Conservation (phyloP, 2,888 invertebrate species). For the Brenthis daphne region DNA sequence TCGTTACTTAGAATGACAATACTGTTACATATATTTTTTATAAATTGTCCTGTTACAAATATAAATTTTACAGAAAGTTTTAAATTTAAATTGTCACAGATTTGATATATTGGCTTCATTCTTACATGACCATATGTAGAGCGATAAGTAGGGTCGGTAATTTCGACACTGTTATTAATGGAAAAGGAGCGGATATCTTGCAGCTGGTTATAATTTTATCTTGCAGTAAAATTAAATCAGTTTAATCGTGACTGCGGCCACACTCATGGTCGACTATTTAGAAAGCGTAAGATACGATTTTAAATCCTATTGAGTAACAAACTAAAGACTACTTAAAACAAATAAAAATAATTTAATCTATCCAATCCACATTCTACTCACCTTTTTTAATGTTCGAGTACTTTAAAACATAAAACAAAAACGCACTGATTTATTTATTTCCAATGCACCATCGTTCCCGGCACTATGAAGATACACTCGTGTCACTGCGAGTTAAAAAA, state of each 20-base stretch:
- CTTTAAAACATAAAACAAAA: conserved; percentile 51
- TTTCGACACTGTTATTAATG: conserved; percentile 18
- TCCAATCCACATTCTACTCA: conserved; percentile 47
- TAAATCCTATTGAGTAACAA: conserved; percentile 62
- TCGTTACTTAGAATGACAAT: conserved; percentile 16
- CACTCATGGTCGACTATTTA: conserved; percentile 78
- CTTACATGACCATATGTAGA: neutral
- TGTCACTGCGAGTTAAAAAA: conserved; percentile 68
- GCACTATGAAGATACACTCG: conserved; percentile 68
- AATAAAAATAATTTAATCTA: conserved; percentile 50
- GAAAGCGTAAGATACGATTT: conserved; percentile 70
- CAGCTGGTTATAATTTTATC: conserved; percentile 53
- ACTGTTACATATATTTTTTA: neutral
- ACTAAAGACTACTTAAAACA: conserved; percentile 47
- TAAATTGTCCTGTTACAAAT: neutral
- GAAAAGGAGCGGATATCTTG: conserved; percentile 35
- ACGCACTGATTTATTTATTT: conserved; percentile 68
- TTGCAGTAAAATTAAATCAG: conserved; percentile 56
- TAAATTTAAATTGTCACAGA: neutral
- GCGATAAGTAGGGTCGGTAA: neutral
- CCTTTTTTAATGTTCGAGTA: conserved; percentile 60
- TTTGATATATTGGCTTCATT: neutral
- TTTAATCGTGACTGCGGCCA: conserved; percentile 65
- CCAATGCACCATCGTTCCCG: conserved; percentile 76
- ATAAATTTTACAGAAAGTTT: neutral